Evolutionary conservation across 2,113 vertebrate species (phyloP).

Genomic region (Xiphophorus maculatus): DNA sequence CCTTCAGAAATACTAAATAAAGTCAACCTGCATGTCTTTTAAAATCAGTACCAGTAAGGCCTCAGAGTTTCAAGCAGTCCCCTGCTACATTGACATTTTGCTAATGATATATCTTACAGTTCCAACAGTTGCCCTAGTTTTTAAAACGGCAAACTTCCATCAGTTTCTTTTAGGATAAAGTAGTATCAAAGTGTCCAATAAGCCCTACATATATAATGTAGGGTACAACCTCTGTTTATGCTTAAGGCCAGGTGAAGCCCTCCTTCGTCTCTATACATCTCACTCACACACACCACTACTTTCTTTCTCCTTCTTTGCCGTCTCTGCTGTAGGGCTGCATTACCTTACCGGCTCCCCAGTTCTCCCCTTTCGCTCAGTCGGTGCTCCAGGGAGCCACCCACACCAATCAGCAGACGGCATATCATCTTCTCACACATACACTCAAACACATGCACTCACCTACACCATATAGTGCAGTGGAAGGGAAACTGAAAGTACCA

Average conservation of each 20-base stretch:
- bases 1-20: no score
- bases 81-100: no score
- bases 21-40: no score
- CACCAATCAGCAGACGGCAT: constrained; percentile 59
- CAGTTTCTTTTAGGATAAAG: no score
- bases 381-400: constrained; percentile 67
- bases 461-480: constrained; percentile 46
- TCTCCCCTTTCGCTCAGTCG: constrained; percentile 38
- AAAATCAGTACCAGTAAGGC: no score
- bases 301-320: constrained; percentile 44
- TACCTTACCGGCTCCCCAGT: constrained; percentile 41
- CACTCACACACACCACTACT: constrained; percentile 22
- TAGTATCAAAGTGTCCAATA: background rate
- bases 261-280: constrained; percentile 15
- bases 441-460: constrained; percentile 34
- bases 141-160: no score
- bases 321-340: constrained; percentile 42
- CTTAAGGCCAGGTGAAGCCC: constrained; percentile 14
- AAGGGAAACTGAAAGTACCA: constrained; percentile 58
- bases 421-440: constrained; percentile 41
- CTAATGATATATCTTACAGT: no score
- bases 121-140: no score
- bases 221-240: constrained; percentile 2
- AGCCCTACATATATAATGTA: background rate
- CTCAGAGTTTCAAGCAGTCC: no score